Base-by-base conservation (phyloP, 1,140 invertebrate genomes). In the Orius insidiosus region DNA sequence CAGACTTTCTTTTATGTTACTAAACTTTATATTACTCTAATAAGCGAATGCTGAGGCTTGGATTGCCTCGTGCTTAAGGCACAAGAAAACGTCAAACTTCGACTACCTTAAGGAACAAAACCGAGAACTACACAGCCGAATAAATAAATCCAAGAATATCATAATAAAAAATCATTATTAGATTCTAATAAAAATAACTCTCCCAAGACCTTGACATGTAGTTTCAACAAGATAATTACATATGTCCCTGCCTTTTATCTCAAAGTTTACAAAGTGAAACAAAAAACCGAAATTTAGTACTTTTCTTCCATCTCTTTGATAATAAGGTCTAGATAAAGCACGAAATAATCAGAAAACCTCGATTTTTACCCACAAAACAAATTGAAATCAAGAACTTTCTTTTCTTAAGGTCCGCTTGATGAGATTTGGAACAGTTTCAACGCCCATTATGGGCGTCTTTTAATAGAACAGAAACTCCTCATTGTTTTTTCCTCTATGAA, bases 111-210 rank as follows among this genome's bases (percentile, higher is more conserved):
- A n/a, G n/a, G n/a, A n/a, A n/a, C n/a, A n/a, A n/a, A n/a, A n/a
- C n/a, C 24, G 24, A 24, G 24, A 24, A 24, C 24, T 24, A 24
- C 24, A n/a, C n/a, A n/a, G n/a, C n/a, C n/a, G n/a, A n/a, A 6
- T 38, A 38, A 38, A 38, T 11, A 38, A 38, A 38, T 5, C 15
- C 15, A 38, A 38, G n/a, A 38, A 11, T 38, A 11, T 38, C 11
- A 38, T 11, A 38, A 38, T 5, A 38, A 38, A 38, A 38, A n/a
- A n/a, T n/a, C n/a, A n/a, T n/a, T n/a, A n/a, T n/a, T n/a, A n/a
- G n/a, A n/a, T n/a, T n/a, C n/a, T 14, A 38, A 6, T 40, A 40
- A 16, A 14, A 40, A 15, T 40, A 40, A 40, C 5, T 40, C 24
- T 24, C 24, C 24, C 24, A 3, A 24, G 24, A 16, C 18, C 9